Evolutionary conservation across 1,140 invertebrate genomes (phyloP), one percentile per base, ranked within the genome.

Genomic region (Agraylea sexmaculata): DNA sequence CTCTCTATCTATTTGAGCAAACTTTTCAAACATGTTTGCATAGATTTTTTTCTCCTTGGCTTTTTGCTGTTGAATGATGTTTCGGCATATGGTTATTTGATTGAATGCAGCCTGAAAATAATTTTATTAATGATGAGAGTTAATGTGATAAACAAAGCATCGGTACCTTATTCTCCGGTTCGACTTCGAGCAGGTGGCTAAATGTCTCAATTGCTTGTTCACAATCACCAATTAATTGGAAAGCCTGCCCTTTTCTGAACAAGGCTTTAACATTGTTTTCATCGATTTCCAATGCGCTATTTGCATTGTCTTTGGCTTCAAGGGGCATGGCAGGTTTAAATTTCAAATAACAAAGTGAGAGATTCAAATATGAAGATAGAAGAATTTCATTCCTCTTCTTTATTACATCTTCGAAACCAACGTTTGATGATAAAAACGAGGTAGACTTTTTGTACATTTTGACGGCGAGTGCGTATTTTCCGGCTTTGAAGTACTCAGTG

Each of bases 21-120:
- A 83, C 61, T 85, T 87, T 46, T 85, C 78, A 58, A 99, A 97
- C 87, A 99, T 95, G 58, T 91, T 92, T 2, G 79, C 79, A 62
- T 93, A 99, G 8, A 89, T 69, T 53, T 85, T 79, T 66, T 90
- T 93, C 57, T 97, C 92, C 47, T 79, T 79, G 27, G 76, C 68
- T 38, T 77, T 69, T 46, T 85, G 76, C 43, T 83, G 73, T 59
- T 83, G 83, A 3, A 93, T 72, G 32, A 78, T 71, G 40, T 77
- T 69, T 36, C 77, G 76, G 59, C 87, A 90, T 13, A 80, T 51
- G 1, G 68, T 54, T 12, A 90, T 64, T 55, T 92, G 82, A 53
- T 85, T 78, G 13, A 72, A 69, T 0, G 90, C 92, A 8, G 88
- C 89, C 68, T 68, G 53, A 0, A 42, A 40, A 27, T 35, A 4